Percentiles rank a stretch among this genome's conserved stretches.
Conservation (phyloP, 2,113 vertebrate genomes). For the Isurus oxyrinchus region DNA sequence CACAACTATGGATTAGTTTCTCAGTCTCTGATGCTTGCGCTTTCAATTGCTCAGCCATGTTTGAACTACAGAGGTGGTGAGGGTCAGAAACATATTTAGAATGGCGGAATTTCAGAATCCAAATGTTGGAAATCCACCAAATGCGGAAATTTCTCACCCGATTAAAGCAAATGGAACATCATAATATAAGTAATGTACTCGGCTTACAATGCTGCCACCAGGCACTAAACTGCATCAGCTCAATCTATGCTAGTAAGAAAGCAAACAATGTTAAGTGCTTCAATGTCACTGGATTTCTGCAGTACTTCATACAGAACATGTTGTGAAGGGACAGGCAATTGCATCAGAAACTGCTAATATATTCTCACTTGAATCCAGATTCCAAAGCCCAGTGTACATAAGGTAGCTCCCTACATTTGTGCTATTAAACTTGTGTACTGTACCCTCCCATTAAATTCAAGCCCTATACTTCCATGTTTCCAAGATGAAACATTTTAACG, state of each 20-base stretch:
- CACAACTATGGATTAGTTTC: no score
- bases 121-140: no score
- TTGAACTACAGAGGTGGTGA: no score
- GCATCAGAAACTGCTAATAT: background rate
- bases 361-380: background rate
- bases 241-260: background rate
- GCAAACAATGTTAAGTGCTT: background rate
- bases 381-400: background rate
- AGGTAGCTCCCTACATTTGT: background rate
- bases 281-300: background rate
- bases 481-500: background rate
- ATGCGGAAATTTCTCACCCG: no score
- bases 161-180: background rate
- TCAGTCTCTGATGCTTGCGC: no score
- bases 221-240: background rate
- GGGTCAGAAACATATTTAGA: no score
- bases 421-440: no score
- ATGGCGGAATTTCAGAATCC: no score
- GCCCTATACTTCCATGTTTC: background rate
- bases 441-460: no score
- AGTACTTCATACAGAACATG: background rate
- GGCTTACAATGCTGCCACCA: background rate
- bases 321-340: background rate
- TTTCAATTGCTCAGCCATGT: no score
- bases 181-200: background rate